Conservation (phyloP, 2,113 vertebrate genomes). For the Myotis yumanensis region DNA sequence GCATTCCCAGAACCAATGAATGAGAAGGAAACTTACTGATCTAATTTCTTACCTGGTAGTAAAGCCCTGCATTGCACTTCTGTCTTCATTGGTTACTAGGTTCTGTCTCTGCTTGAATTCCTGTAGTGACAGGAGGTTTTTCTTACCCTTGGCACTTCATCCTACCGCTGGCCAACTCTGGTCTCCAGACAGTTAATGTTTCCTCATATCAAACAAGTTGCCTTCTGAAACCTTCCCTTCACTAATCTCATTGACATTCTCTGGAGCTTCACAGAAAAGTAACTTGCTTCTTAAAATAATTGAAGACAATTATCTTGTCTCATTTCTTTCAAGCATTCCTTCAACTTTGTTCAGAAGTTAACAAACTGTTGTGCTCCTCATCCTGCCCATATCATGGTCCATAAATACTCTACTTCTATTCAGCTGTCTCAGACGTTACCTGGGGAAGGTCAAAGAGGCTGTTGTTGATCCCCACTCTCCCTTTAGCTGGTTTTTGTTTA, state of each 20-base stretch:
- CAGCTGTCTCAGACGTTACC: background rate
- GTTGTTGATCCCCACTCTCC: background rate
- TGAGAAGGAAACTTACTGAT: background rate
- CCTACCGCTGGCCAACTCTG: background rate
- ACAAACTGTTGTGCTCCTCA: slow-evolving; percentile 16
- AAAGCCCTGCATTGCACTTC: background rate
- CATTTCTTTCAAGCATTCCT: slow-evolving; percentile 54
- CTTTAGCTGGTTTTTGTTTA: background rate
- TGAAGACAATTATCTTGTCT: slow-evolving; percentile 43
- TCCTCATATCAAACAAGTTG: background rate
- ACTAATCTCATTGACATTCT: background rate
- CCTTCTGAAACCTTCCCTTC: background rate
- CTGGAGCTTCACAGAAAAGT: background rate
- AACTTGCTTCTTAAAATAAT: slow-evolving; percentile 35
- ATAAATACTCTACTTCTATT: background rate
- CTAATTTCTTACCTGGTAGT: background rate
- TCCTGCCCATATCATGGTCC: background rate
- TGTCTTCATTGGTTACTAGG: background rate
- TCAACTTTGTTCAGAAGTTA: background rate
- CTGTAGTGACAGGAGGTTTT: background rate
- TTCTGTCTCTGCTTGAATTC: background rate
- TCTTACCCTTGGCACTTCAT: background rate
- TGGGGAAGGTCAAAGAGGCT: background rate
- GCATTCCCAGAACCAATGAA: background rate
- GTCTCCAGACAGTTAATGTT: background rate